Base-by-base conservation (phyloP, 30 jellyfish, hydroid and myxozoan genomes). In the Mastigias papua region DNA sequence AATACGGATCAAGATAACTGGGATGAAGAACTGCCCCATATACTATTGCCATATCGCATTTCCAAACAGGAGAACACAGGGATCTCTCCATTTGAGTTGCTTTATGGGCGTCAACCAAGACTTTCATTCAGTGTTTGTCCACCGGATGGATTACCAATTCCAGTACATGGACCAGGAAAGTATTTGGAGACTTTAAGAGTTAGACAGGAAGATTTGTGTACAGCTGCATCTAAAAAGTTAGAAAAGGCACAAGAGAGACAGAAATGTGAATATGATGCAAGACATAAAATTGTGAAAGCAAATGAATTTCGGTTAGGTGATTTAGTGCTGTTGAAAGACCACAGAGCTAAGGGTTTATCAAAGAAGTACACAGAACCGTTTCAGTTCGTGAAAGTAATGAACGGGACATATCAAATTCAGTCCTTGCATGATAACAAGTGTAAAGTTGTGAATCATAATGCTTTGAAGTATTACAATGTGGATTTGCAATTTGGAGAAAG, bases 361-460 rank as follows among this genome's bases (percentile, higher is more conserved):
- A 54, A 72, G 48, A 33, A 72, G 84, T 72, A 72, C 67, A 35
- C 0, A 21, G 80, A 21, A 34, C 63, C 80, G 9, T 68, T 68
- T 21, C 80, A 68, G 80, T 11, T 68, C 21, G 80, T 25, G 34
- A 68, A 68, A 31, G 9, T 68, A 34, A 68, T 25, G 80, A 68
- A 68, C 61, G 61, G 61, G 34, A 26, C 80, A 22, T 68, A 68
- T 68, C 48, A 68, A 34, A 68, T 68, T 32, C 80, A 68, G 34
- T 25, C 80, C 15, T 68, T 68, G 61, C 80, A 34, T 32, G 80
- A 68, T 34, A 68, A 68, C 63, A 72, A 31, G 48, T 25, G 84
- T 72, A 72, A 72, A 72, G 27, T 72, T 4, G 84, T 72, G 84
- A 72, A 72, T 72, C 84, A 72, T 37, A 72, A 33, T 34, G 84